Evolutionary conservation across 2,797 vertebrate species (phyloP).

Genomic region (Pagetopsis macropterus): DNA sequence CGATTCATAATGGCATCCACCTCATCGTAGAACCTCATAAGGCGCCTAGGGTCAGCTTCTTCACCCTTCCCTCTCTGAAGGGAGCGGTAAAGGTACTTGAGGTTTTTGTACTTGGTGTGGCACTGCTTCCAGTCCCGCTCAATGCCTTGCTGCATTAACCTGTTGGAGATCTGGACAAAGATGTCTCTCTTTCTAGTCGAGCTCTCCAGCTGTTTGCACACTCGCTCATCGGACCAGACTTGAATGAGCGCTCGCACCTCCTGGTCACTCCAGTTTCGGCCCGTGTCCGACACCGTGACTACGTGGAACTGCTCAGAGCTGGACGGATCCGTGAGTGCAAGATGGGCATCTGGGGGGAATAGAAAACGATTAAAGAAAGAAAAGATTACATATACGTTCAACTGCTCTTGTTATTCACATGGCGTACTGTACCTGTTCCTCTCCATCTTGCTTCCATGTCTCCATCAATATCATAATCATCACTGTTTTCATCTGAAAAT

Average conservation of each 20-base stretch:
- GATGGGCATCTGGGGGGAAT: slow-evolving; percentile 65
- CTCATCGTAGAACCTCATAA: slow-evolving; percentile 91
- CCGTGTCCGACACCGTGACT: slow-evolving; percentile 85
- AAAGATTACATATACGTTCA: background rate
- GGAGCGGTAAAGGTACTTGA: slow-evolving; percentile 91
- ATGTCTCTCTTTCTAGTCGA: slow-evolving; percentile 91
- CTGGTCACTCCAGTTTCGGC: slow-evolving; percentile 91
- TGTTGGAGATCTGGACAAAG: slow-evolving; percentile 89
- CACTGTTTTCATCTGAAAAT: slow-evolving; percentile 76
- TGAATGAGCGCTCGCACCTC: slow-evolving; percentile 88
- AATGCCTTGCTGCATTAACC: slow-evolving; percentile 86
- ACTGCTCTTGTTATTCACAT: background rate
- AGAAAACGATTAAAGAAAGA: background rate
- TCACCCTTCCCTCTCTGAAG: slow-evolving; percentile 87
- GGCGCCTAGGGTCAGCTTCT: slow-evolving; percentile 81
- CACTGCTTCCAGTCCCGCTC: slow-evolving; percentile 93
- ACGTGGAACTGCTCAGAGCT: slow-evolving; percentile 84
- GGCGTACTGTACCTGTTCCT: slow-evolving; percentile 61
- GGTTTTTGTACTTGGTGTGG: slow-evolving; percentile 91
- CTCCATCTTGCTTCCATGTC: slow-evolving; percentile 70
- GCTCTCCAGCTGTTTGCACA: slow-evolving; percentile 88
- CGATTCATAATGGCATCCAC: slow-evolving; percentile 87
- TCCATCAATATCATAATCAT: slow-evolving; percentile 69
- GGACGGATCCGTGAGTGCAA: slow-evolving; percentile 71
- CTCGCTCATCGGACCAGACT: slow-evolving; percentile 88